Evolutionary conservation across 2,797 vertebrate species (phyloP).

Genomic region (Tarsius wallacei): DNA sequence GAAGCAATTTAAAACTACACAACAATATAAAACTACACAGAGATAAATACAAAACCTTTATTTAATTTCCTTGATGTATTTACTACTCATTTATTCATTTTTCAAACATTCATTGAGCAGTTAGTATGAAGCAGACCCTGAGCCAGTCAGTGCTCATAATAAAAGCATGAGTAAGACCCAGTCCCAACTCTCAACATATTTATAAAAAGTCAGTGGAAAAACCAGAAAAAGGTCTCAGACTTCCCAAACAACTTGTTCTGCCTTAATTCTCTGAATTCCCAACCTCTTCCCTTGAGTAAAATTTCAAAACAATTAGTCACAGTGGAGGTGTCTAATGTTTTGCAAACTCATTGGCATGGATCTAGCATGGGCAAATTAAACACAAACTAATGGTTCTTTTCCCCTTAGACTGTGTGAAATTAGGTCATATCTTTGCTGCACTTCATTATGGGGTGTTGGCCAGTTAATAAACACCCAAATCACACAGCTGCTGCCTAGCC

Average conservation of each 20-base stretch:
- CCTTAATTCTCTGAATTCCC: constrained; percentile 48
- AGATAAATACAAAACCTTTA: neutral
- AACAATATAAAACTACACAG: neutral
- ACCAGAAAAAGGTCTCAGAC: constrained; percentile 4
- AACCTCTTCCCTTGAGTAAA: constrained; percentile 27
- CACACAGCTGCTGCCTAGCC: neutral
- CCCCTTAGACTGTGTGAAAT: neutral
- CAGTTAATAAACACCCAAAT: neutral
- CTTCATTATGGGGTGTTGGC: neutral
- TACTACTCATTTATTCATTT: neutral
- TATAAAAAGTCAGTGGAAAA: constrained; percentile 47
- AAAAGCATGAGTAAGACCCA: neutral
- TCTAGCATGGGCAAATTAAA: constrained; percentile 35
- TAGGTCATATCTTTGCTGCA: constrained; percentile 26
- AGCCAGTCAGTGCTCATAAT: neutral
- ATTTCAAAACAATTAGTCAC: constrained; percentile 78
- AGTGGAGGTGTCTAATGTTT: constrained; percentile 64
- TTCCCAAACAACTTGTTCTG: constrained; percentile 63
- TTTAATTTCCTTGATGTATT: constrained; percentile 42
- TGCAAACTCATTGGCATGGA: constrained; percentile 55
- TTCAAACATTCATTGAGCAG: neutral
- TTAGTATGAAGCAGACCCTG: neutral
- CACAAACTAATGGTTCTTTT: constrained; percentile 10
- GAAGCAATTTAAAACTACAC: neutral
- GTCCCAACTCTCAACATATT: constrained; percentile 1